Percentiles rank a stretch among this genome's conserved stretches.
These are phyloP conservation scores for Drosophila atripex DNA, from an alignment of 2,888 invertebrate species.

Conservation along the genomic window DNA sequence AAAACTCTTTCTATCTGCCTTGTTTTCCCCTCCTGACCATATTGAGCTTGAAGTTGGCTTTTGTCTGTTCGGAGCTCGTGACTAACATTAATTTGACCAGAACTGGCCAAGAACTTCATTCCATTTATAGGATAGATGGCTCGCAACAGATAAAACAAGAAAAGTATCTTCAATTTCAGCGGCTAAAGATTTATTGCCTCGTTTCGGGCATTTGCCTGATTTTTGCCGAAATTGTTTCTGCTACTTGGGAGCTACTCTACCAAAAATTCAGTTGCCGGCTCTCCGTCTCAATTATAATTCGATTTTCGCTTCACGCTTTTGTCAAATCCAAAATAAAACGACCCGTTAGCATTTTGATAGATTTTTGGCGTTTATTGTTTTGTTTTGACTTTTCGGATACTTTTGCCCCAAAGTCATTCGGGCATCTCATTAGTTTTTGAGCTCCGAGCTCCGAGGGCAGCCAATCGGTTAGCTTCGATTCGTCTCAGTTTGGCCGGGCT, in stretches of 20 bases:
- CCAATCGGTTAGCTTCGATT: conserved; percentile 22
- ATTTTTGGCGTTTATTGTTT: conserved; percentile 65
- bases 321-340: conserved; percentile 50
- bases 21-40: conserved; percentile 23
- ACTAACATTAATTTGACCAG: conserved; percentile 75
- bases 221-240: conserved; percentile 28
- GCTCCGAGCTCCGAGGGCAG: conserved; percentile 6
- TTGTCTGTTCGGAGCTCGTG: conserved; percentile 64
- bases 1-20: conserved; percentile 25
- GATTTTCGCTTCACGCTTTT: conserved; percentile 53
- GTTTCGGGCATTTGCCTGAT: conserved; percentile 38
- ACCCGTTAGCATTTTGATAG: conserved; percentile 65
- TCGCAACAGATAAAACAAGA: conserved; percentile 34
- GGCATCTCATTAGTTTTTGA: conserved; percentile 38
- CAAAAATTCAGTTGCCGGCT: not conserved
- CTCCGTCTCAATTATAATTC: conserved; percentile 39
- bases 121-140: conserved; percentile 45
- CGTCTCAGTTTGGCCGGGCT: conserved; percentile 1
- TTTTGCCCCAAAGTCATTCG: conserved; percentile 21
- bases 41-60: conserved; percentile 49
- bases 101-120: conserved; percentile 43
- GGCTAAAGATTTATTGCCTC: conserved; percentile 65
- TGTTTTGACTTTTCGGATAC: conserved; percentile 31
- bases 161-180: conserved; percentile 49
- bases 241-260: conserved; percentile 14